Evolutionary conservation across 2,797 vertebrate genomes (phyloP), one percentile per base, ranked within the genome.

Genomic region (Linurgus olivaceus): DNA sequence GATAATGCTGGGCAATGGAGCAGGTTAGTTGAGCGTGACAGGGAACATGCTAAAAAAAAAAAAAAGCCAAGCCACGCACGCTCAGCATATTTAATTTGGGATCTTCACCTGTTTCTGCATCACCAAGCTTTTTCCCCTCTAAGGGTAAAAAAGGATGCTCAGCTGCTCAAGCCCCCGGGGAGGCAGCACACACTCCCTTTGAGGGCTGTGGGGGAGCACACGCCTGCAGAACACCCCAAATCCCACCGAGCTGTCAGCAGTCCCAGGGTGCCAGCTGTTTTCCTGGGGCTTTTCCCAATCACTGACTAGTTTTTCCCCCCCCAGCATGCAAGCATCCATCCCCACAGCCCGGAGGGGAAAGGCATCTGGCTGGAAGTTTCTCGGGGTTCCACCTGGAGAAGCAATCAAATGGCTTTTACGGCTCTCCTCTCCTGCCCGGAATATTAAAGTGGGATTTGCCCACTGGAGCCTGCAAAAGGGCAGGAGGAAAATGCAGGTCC

Each of bases 401-500:
- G 91, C 94, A 93, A 92, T 94, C 93, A 94, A 94, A 96, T 82
- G 70, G 70, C 83, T 94, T 96, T 96, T 78, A 92, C 6, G 3
- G 58, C 79, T 93, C 87, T 95, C 65, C 62, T 88, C 85, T 94
- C 47, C 93, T 95, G 95, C 79, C 57, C 3, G 5, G 96, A 97
- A 97, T 96, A 96, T 95, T 96, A 95, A 96, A 94, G 86, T 1
- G 0, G 93, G 93, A 93, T 97, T 96, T 96, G 93, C 79, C 95
- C 66, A 96, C 79, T 94, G 94, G 62, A 96, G 91, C 95, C 79
- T 97, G 95, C 85, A 97, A 95, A 90, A 95, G 87, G 89, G 83
- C 93, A 91, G 85, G 76, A 90, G 68, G 76, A 81, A 91, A 96
- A 93, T 0, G 8, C 1, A 0, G 66, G 95, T 63, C 93, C 85